phyloP scores from a whole-genome alignment of 2,113 vertebrate species.

The Ptychochromis oligacanthus region DNA sequence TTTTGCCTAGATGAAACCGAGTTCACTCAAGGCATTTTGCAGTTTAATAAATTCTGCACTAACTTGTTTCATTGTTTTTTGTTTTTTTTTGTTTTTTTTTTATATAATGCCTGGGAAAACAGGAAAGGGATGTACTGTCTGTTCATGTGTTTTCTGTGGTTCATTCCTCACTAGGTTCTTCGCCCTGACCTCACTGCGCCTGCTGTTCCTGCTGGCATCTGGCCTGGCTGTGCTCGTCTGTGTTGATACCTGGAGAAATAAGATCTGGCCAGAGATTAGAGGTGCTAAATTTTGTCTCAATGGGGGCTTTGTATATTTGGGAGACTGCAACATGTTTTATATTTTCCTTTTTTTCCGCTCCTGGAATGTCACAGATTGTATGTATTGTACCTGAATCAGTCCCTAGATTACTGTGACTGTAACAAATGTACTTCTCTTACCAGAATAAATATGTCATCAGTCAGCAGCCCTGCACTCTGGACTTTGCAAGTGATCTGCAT shows the following conservation, averaged over 20 bases:
- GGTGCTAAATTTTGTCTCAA: conserved; percentile 70
- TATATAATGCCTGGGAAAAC: not conserved
- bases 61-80: no score
- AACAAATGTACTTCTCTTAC: not conserved
- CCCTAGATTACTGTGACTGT: not conserved
- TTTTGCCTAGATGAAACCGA: not conserved
- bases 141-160: conserved; percentile 8
- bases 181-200: conserved; percentile 89
- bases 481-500: conserved; percentile 3
- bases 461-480: not conserved
- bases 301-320: not conserved
- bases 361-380: not conserved
- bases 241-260: conserved; percentile 90
- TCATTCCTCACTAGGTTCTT: conserved; percentile 84
- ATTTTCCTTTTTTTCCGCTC: not conserved
- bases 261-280: conserved; percentile 91
- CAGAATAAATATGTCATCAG: not conserved
- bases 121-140: not conserved
- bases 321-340: not conserved
- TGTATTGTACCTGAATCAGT: not conserved
- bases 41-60: not conserved
- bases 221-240: conserved; percentile 84
- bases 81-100: no score
- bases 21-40: not conserved
- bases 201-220: conserved; percentile 87